phyloP scores from a whole-genome alignment of 2,113 vertebrate species.

The Lutjanus erythropterus region DNA sequence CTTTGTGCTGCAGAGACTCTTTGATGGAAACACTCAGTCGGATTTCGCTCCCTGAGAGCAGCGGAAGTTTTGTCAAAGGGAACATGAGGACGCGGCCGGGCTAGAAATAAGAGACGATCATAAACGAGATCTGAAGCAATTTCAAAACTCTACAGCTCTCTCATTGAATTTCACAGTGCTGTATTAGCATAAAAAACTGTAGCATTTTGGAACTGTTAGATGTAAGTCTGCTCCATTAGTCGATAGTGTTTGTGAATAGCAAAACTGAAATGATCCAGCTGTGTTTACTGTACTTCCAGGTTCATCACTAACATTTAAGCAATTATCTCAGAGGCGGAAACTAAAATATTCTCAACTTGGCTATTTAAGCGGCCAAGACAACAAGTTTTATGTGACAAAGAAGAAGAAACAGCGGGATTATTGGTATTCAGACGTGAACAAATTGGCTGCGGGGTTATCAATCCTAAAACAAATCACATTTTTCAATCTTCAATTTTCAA shows the following conservation, averaged over 20 bases:
- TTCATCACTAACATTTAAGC: slow-evolving; percentile 24
- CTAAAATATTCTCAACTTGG: slow-evolving; percentile 15
- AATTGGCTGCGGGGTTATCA: slow-evolving; percentile 7
- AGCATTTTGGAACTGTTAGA: slow-evolving; percentile 55
- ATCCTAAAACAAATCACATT: not conserved
- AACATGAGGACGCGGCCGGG: slow-evolving; percentile 39
- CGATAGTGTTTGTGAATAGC: slow-evolving; percentile 45
- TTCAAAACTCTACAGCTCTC: slow-evolving; percentile 35
- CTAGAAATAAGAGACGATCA: slow-evolving; percentile 29
- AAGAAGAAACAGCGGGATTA: not conserved
- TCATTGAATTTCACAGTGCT: slow-evolving; percentile 33
- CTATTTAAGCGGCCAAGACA: slow-evolving; percentile 10
- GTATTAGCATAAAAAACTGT: slow-evolving; percentile 39
- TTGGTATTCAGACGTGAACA: not conserved
- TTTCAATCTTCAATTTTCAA: not conserved
- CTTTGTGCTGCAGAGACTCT: slow-evolving; percentile 48
- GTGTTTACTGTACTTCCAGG: slow-evolving; percentile 36
- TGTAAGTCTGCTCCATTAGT: slow-evolving; percentile 45
- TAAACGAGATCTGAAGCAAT: slow-evolving; percentile 40
- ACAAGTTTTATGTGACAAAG: not conserved
- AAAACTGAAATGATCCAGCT: slow-evolving; percentile 17
- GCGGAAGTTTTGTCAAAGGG: slow-evolving; percentile 38
- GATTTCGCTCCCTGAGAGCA: slow-evolving; percentile 42
- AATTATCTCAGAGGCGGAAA: slow-evolving; percentile 18
- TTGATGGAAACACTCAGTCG: slow-evolving; percentile 34